These are phyloP conservation scores for Oreochromis tanganicae DNA, from an alignment of 2,113 vertebrate genomes.

Conservation along the genomic window DNA sequence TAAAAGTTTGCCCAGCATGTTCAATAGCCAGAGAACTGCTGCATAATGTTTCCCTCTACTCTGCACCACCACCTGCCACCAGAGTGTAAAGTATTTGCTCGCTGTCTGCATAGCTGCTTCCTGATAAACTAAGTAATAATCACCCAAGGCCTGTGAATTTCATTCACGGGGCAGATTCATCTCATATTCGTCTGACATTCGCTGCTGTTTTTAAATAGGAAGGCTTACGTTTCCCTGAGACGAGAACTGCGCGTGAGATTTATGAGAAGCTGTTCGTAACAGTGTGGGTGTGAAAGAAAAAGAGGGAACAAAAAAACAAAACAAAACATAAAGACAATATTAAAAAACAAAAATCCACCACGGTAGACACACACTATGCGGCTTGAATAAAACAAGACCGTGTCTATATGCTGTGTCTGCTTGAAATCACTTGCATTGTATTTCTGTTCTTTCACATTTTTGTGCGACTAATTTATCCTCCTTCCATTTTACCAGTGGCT, in stretches of 20 bases:
- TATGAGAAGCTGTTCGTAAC: conserved; percentile 29
- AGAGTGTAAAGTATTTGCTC: conserved; percentile 13
- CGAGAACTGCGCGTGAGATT: conserved; percentile 49
- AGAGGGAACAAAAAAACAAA: background rate
- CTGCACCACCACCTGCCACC: background rate
- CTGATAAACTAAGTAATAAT: conserved; percentile 58
- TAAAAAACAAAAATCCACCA: conserved; percentile 13
- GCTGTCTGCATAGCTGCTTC: background rate
- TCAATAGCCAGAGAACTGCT: background rate
- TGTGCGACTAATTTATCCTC: background rate
- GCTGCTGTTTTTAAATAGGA: conserved; percentile 46
- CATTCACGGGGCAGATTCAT: conserved; percentile 53
- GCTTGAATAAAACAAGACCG: background rate
- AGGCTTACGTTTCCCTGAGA: conserved; percentile 41
- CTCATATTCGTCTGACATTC: conserved; percentile 43
- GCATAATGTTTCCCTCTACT: background rate
- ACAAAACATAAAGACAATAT: background rate
- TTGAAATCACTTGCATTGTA: background rate
- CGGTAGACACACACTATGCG: background rate
- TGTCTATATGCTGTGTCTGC: background rate
- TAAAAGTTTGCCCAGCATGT: background rate
- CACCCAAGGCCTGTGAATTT: conserved; percentile 39
- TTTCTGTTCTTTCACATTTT: background rate
- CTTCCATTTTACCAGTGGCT: background rate
- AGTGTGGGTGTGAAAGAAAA: background rate